Evolutionary conservation across 2,113 vertebrate genomes (phyloP).

Genomic region (Ceratotherium simum): DNA sequence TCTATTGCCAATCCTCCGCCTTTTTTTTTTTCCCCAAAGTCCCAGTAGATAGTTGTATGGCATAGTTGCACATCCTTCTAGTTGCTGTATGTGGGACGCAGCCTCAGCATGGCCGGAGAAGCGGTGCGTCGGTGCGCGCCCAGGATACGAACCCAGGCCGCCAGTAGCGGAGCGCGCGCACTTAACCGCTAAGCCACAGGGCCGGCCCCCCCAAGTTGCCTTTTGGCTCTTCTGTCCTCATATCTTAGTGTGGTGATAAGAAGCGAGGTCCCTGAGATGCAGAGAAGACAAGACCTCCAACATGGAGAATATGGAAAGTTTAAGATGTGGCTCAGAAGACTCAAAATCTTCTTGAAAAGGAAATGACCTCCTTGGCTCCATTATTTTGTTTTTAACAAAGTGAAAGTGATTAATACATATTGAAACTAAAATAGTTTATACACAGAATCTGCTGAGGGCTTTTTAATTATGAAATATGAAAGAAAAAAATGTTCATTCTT

Average conservation of each 20-base stretch:
- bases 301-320: neutral
- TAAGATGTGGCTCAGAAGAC: neutral
- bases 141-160: too few relatives aligned
- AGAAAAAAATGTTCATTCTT: conserved; percentile 64
- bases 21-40: too few relatives aligned
- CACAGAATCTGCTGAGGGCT: conserved; percentile 55
- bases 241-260: neutral
- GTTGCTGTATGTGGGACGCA: too few relatives aligned
- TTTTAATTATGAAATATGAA: conserved; percentile 77
- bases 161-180: too few relatives aligned
- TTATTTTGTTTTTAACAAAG: conserved; percentile 73
- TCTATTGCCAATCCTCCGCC: too few relatives aligned
- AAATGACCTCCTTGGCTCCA: conserved; percentile 62
- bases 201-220: neutral
- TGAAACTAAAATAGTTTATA: conserved; percentile 71
- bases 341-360: conserved; percentile 44
- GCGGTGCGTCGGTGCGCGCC: too few relatives aligned
- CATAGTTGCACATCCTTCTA: too few relatives aligned
- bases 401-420: conserved; percentile 78
- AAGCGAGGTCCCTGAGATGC: neutral
- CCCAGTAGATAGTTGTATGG: too few relatives aligned
- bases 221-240: neutral
- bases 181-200: too few relatives aligned
- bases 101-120: too few relatives aligned
- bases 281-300: neutral